Percentiles rank a stretch among this genome's conserved stretches.
Evolutionary conservation across 2,888 invertebrate genomes (phyloP).

Genomic region (Matsumyia berberina): DNA sequence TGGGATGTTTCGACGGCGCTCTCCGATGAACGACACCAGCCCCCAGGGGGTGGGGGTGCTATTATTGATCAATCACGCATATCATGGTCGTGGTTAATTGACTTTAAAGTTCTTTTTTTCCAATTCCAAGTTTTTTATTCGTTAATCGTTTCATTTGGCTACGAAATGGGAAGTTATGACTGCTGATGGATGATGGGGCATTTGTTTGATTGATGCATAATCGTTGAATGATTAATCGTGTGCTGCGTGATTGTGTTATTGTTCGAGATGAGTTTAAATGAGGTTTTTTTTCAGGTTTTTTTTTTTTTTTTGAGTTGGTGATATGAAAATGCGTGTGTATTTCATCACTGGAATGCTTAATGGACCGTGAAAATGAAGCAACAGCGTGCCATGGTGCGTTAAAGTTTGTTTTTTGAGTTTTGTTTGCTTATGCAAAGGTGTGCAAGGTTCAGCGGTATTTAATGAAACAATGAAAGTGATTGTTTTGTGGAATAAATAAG

Average conservation of each 20-base stretch:
- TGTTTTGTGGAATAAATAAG: constrained; percentile 13
- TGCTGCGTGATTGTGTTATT: constrained; percentile 58
- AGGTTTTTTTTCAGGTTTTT: constrained; percentile 12
- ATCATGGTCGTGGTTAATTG: constrained; percentile 67
- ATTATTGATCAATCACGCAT: constrained; percentile 74
- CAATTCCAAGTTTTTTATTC: constrained; percentile 12
- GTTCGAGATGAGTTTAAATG: constrained; percentile 47
- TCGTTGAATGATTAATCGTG: constrained; percentile 71
- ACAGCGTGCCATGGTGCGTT: constrained; percentile 5
- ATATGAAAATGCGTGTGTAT: constrained; percentile 37
- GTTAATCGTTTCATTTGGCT: constrained; percentile 68
- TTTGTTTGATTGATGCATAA: constrained; percentile 73
- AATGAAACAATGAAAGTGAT: constrained; percentile 6
- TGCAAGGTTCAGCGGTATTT: constrained; percentile 7
- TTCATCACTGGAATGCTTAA: constrained; percentile 18
- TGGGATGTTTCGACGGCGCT: constrained; percentile 20
- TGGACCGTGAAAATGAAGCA: constrained; percentile 27
- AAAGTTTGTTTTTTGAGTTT: constrained; percentile 2
- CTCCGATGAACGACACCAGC: neutral
- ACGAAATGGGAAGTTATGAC: constrained; percentile 65
- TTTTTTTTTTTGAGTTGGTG: constrained; percentile 3
- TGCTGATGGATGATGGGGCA: constrained; percentile 70
- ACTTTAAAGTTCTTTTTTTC: constrained; percentile 55
- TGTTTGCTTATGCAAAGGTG: constrained; percentile 32
- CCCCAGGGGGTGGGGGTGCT: constrained; percentile 7